phyloP scores from a whole-genome alignment of 2,113 vertebrate species.

The Coptodon bakossiorum region DNA sequence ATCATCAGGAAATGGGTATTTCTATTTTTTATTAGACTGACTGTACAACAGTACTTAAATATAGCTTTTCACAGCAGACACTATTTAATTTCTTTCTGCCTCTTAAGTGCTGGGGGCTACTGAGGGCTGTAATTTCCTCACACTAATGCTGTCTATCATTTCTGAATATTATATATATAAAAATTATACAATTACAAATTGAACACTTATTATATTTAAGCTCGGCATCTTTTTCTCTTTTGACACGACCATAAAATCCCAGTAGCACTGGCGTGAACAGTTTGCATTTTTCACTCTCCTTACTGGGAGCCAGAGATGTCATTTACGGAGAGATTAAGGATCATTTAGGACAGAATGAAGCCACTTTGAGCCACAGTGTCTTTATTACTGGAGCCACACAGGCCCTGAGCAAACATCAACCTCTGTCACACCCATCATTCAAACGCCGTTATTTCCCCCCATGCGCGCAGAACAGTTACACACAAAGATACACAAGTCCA shows the following conservation, averaged over 20 bases:
- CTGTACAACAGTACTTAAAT: background rate
- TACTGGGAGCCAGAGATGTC: conserved; percentile 22
- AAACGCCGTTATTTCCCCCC: conserved; percentile 42
- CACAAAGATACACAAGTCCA: background rate
- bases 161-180: background rate
- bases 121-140: background rate
- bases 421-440: conserved; percentile 54
- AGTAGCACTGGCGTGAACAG: background rate
- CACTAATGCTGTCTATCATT: background rate
- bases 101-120: background rate
- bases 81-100: background rate
- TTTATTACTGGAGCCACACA: conserved; percentile 45
- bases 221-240: background rate
- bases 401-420: conserved; percentile 56
- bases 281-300: conserved; percentile 33
- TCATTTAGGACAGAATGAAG: conserved; percentile 51
- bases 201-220: background rate
- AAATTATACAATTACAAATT: background rate
- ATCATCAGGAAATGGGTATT: background rate
- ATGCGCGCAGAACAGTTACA: background rate
- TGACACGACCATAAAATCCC: conserved; percentile 9
- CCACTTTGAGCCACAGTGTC: conserved; percentile 32
- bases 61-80: background rate
- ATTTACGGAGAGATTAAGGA: conserved; percentile 56
- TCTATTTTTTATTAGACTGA: background rate